Evolutionary conservation across 1,140 invertebrate genomes (phyloP).

Genomic region (Macrotrachela quadricornifera): DNA sequence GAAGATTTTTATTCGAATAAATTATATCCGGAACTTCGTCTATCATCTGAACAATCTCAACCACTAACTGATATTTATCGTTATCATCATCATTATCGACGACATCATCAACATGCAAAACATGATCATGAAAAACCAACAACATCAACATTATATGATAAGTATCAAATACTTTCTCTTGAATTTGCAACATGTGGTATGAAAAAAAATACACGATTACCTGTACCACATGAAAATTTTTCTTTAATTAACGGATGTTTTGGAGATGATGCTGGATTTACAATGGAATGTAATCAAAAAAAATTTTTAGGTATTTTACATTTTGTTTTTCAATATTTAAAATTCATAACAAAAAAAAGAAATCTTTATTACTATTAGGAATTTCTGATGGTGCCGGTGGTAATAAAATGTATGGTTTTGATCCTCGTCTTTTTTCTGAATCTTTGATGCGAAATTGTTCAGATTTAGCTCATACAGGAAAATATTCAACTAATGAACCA

Average conservation of each 20-base stretch:
- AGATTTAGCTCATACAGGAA: slow-evolving; percentile 55
- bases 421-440: slow-evolving; percentile 82
- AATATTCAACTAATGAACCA: slow-evolving; percentile 60
- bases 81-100: no score
- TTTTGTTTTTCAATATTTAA: neutral
- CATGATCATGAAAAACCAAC: no score
- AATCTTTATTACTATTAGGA: slow-evolving; percentile 35
- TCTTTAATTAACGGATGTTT: slow-evolving; percentile 31
- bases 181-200: neutral
- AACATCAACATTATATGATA: no score
- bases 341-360: neutral
- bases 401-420: slow-evolving; percentile 83
- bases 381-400: slow-evolving; percentile 93
- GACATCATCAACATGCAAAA: no score
- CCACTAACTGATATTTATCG: no score
- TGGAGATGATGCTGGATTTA: slow-evolving; percentile 89
- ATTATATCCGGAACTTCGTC: no score
- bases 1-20: no score
- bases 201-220: slow-evolving; percentile 4
- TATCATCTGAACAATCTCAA: no score
- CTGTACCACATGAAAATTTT: slow-evolving; percentile 5
- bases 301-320: slow-evolving; percentile 63
- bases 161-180: no score
- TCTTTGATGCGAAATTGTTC: slow-evolving; percentile 81
- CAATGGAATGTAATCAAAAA: slow-evolving; percentile 54